These are phyloP conservation scores for Apis laboriosa DNA, from an alignment of 1,140 invertebrate species.

Conservation along the genomic window DNA sequence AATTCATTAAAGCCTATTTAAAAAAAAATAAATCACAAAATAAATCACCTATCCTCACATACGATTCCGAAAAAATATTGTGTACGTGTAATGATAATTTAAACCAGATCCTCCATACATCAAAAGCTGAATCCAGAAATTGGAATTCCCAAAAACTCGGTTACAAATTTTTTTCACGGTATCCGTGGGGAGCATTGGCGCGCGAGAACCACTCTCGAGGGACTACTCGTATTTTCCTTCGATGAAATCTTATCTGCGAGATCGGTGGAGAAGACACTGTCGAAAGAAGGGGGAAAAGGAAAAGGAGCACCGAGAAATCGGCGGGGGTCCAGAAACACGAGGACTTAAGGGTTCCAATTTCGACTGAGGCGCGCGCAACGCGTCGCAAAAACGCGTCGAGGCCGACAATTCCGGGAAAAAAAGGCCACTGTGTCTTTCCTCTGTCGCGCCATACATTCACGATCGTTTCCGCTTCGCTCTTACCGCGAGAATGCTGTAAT, in stretches of 20 bases:
- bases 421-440: constrained; percentile 35
- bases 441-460: too few species aligned
- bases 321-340: constrained; percentile 43
- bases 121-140: not conserved
- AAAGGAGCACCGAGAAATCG: constrained; percentile 28
- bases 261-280: not conserved
- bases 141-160: constrained; percentile 2
- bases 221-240: constrained; percentile 29
- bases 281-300: not conserved
- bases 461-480: constrained; percentile 22
- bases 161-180: not conserved
- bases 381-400: constrained; percentile 38
- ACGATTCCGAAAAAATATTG: not conserved
- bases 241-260: constrained; percentile 42
- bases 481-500: not conserved
- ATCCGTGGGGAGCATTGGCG: not conserved
- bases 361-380: constrained; percentile 33
- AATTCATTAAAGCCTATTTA: too few species aligned
- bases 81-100: not conserved
- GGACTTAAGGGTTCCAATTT: constrained; percentile 46
- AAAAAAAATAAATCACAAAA: not conserved
- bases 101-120: too few species aligned
- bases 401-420: constrained; percentile 42
- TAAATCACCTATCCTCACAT: not conserved
- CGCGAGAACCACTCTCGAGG: not conserved